phyloP scores from a whole-genome alignment of 2,797 vertebrate species.

The Microchirus variegatus region DNA sequence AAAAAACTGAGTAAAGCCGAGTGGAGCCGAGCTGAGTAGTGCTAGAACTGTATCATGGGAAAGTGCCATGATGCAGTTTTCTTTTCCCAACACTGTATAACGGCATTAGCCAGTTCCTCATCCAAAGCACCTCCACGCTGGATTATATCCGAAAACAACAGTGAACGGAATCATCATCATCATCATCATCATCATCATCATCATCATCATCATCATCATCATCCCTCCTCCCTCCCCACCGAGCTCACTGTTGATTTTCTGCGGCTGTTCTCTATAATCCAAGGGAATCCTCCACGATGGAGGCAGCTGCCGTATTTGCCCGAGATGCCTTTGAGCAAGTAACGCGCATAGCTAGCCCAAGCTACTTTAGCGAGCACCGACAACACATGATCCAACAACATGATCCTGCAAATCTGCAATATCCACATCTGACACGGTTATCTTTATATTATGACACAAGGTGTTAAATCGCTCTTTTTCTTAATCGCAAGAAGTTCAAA shows the following conservation, averaged over 20 bases:
- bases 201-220: slow-evolving; percentile 12
- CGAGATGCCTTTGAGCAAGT: slow-evolving; percentile 5
- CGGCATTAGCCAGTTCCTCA: no score
- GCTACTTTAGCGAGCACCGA: neutral
- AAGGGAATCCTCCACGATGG: slow-evolving; percentile 4
- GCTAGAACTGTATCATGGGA: no score
- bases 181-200: slow-evolving; percentile 18
- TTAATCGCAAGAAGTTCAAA: no score
- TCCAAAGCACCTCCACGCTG: neutral
- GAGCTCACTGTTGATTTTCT: slow-evolving; percentile 10
- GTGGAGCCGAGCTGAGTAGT: no score
- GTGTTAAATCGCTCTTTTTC: no score
- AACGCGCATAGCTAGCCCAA: neutral
- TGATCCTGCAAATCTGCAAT: no score
- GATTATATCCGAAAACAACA: slow-evolving; percentile 12
- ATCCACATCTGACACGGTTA: no score
- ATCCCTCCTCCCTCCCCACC: neutral
- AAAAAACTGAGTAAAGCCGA: no score
- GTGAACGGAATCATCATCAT: slow-evolving; percentile 13
- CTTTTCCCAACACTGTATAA: no score
- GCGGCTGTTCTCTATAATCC: slow-evolving; percentile 19
- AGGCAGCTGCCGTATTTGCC: slow-evolving; percentile 4
- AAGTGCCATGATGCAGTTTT: no score
- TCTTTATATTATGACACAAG: no score
- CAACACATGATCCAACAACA: no score